Base-by-base conservation (phyloP, 2,113 vertebrate species). In the Malurus elegans region DNA sequence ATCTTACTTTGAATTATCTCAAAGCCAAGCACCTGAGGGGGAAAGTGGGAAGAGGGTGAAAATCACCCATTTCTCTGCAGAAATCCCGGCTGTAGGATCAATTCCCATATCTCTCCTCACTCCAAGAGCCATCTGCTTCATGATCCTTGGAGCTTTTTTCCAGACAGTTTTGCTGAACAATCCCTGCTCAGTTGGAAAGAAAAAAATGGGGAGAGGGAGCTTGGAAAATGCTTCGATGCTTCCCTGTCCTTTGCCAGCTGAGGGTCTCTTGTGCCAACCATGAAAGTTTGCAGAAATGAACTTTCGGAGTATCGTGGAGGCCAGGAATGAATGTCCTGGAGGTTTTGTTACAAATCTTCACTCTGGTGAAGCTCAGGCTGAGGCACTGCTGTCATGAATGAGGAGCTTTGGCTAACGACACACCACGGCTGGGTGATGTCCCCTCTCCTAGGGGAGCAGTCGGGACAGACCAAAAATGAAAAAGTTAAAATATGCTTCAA, bases 381-480 rank as follows among this genome's bases (percentile, higher is more conserved):
- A 78, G 51, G 28, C 47, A 44, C n/a, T 8, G 56, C 70, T 58
- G 29, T 42, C 18, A 6, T 20, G 32, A 72, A 50, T 20, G 34
- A 84, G 2, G 56, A 64, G 51, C 38, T 66, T 26, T 3, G 5
- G 32, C 40, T 31, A 14, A 36, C 0, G 0, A 76, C 25, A 23
- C 24, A 13, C 12, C 9, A 14, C 26, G 47, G 21, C 47, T 79
- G 38, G 10, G 18, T 38, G 38, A 18, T 32, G 72, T 44, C 34
- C 38, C 4, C 0, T 61, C 25, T 62, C 31, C 28, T 32, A 24
- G 13, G n/a, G 32, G 40, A 79, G 24, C 8, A 10, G 32, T 47
- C 6, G 8, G 18, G 21, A 42, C 4, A 25, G 69, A 66, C 13
- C 14, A 12, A 15, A 74, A 67, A 23, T 1, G 1, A 38, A 50